phyloP scores from a whole-genome alignment of 2,797 vertebrate species.

The Acestrorhynchus altus region DNA sequence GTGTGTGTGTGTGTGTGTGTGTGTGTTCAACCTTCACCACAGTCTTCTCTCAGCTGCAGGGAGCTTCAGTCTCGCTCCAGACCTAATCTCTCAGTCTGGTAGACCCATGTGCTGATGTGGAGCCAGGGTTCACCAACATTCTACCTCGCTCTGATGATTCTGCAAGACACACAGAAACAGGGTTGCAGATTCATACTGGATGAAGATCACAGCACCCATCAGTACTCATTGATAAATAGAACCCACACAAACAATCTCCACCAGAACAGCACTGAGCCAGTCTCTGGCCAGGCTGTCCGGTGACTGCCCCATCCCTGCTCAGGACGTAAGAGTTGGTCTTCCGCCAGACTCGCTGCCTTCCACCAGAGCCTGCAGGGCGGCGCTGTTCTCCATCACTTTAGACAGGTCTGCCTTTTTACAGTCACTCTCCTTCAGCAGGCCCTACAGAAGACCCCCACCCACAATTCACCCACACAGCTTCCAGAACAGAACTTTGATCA shows the following conservation, averaged over 20 bases:
- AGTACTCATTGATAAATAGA: too few species aligned
- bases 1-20: background rate
- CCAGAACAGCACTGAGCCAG: constrained; percentile 91
- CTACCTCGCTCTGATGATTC: constrained; percentile 94
- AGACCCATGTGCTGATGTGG: constrained; percentile 99
- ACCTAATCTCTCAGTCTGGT: constrained; percentile 94
- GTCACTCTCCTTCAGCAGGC: constrained; percentile 90
- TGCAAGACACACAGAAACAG: constrained; percentile 64
- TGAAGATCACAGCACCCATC: background rate
- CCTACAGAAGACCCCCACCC: constrained; percentile 73
- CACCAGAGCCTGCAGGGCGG: constrained; percentile 86
- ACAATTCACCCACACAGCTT: background rate
- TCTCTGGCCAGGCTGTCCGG: constrained; percentile 90
- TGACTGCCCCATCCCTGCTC: constrained; percentile 87
- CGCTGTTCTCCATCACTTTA: constrained; percentile 85
- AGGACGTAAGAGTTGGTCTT: constrained; percentile 87
- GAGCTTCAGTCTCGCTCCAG: constrained; percentile 92
- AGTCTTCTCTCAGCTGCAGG: constrained; percentile 82
- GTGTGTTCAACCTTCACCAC: constrained; percentile 83
- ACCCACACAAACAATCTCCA: constrained; percentile 70
- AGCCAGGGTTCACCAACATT: constrained; percentile 96
- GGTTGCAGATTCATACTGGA: background rate
- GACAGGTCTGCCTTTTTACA: constrained; percentile 86
- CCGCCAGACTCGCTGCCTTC: constrained; percentile 86
- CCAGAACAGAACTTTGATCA: too few species aligned